A percentile compares a stretch with the other conserved stretches of the same genome.
phyloP scores from a whole-genome alignment of 2,888 invertebrate species.

The Odiellus spinosus region DNA sequence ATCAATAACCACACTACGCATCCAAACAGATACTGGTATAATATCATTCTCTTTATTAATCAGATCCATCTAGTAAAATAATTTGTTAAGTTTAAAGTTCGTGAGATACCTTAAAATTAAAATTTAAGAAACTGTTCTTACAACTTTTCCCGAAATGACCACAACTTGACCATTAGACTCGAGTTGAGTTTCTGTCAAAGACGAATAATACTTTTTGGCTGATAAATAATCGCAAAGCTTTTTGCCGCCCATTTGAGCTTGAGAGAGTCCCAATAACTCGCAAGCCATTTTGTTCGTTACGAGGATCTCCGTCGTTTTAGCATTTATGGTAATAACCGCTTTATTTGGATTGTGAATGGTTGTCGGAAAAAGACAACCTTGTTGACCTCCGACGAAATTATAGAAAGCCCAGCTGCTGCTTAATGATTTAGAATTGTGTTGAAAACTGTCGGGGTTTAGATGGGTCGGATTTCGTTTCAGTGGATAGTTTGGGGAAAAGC shows the following conservation, averaged over 20 bases:
- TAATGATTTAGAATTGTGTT: constrained; percentile 18
- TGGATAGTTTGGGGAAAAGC: constrained; percentile 22
- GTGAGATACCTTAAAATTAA: too few species aligned
- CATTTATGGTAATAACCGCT: constrained; percentile 49
- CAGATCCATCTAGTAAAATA: constrained; percentile 43
- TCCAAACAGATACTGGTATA: constrained; percentile 48
- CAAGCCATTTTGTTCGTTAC: constrained; percentile 51
- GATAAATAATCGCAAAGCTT: constrained; percentile 26
- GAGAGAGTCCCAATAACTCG: constrained; percentile 28
- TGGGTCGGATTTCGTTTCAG: too few species aligned
- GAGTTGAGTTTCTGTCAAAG: constrained; percentile 29
- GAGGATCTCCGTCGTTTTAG: constrained; percentile 43
- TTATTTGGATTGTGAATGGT: constrained; percentile 44
- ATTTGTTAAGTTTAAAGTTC: too few species aligned
- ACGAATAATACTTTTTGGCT: constrained; percentile 25
- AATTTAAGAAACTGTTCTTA: constrained; percentile 21
- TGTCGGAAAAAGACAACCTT: constrained; percentile 18
- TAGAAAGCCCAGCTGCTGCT: constrained; percentile 34
- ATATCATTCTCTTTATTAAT: constrained; percentile 39
- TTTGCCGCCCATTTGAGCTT: constrained; percentile 37
- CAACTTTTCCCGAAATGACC: constrained; percentile 46
- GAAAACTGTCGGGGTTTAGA: constrained; percentile 8
- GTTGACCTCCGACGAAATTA: constrained; percentile 31
- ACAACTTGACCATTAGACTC: constrained; percentile 40
- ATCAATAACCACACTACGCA: constrained; percentile 22